A percentile compares a stretch with the other conserved stretches of the same genome.
These are phyloP conservation scores for Bilobella aurantiaca DNA, from an alignment of 1,140 invertebrate genomes.

Conservation along the genomic window DNA sequence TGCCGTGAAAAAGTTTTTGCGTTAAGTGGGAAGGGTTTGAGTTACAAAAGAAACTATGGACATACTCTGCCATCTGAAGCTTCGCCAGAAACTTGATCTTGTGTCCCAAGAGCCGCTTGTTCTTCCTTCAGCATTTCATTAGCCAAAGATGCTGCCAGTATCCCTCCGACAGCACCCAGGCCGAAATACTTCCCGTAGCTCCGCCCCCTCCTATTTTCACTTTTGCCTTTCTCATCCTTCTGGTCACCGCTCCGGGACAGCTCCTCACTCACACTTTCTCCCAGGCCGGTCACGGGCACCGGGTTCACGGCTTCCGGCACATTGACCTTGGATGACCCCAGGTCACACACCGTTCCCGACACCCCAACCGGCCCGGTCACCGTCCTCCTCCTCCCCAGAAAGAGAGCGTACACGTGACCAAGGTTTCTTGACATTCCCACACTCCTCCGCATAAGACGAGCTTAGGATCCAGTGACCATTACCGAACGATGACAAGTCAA, in stretches of 20 bases:
- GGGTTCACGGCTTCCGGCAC: background rate
- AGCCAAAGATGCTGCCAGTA: conserved; percentile 10
- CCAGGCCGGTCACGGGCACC: too few relatives aligned
- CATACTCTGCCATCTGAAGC: conserved; percentile 22
- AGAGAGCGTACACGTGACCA: conserved; percentile 23
- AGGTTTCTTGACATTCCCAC: conserved; percentile 24
- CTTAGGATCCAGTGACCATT: too few relatives aligned
- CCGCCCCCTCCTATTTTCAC: background rate
- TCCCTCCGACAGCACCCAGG: conserved; percentile 2
- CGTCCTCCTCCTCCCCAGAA: conserved; percentile 11
- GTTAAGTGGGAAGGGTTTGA: too few relatives aligned
- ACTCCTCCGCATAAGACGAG: background rate
- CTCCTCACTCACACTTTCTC: too few relatives aligned
- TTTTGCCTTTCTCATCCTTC: background rate
- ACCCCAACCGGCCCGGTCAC: background rate
- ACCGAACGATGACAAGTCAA: too few relatives aligned
- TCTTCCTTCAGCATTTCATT: conserved; percentile 3
- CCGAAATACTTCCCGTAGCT: background rate
- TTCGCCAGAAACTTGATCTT: conserved; percentile 11
- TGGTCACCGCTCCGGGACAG: too few relatives aligned
- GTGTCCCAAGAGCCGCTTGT: background rate
- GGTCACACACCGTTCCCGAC: conserved; percentile 11
- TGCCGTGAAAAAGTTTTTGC: too few relatives aligned
- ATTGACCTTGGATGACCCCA: background rate
- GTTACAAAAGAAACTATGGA: too few relatives aligned